Percentiles rank a stretch among this genome's conserved stretches.
phyloP scores from a whole-genome alignment of 2,888 invertebrate species.

The Nemotelus nigrinus region DNA sequence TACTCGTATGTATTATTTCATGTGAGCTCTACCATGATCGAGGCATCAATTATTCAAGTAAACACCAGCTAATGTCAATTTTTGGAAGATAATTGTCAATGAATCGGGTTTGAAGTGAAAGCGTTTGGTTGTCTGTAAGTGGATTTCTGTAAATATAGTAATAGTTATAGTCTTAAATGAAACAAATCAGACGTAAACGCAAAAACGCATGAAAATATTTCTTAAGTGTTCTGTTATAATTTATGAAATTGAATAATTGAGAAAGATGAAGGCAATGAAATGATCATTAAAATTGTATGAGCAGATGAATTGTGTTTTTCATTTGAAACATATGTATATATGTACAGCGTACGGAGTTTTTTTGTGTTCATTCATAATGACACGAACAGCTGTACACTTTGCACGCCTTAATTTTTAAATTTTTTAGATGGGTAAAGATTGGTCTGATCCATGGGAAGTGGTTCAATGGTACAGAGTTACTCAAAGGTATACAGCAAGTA shows the following conservation, averaged over 20 bases:
- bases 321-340: not conserved
- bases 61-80: too few species aligned
- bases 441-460: too few species aligned
- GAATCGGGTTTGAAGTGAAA: too few species aligned
- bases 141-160: slow-evolving; percentile 24
- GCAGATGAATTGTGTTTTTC: not conserved
- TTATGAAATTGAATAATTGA: slow-evolving; percentile 37
- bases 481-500: too few species aligned
- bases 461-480: too few species aligned
- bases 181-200: not conserved
- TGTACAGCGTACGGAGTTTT: not conserved
- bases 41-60: not conserved
- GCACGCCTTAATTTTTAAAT: too few species aligned
- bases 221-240: slow-evolving; percentile 41
- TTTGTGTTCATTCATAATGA: too few species aligned
- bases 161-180: slow-evolving; percentile 7
- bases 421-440: too few species aligned
- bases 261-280: slow-evolving; percentile 7
- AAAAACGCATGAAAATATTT: slow-evolving; percentile 19
- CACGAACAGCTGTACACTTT: too few species aligned
- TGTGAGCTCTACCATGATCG: not conserved
- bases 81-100: too few species aligned
- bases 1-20: not conserved
- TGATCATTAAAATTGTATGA: slow-evolving; percentile 28
- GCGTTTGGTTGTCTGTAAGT: too few species aligned